phyloP scores from a whole-genome alignment of 2,113 vertebrate genomes.

The Lutjanus erythropterus region DNA sequence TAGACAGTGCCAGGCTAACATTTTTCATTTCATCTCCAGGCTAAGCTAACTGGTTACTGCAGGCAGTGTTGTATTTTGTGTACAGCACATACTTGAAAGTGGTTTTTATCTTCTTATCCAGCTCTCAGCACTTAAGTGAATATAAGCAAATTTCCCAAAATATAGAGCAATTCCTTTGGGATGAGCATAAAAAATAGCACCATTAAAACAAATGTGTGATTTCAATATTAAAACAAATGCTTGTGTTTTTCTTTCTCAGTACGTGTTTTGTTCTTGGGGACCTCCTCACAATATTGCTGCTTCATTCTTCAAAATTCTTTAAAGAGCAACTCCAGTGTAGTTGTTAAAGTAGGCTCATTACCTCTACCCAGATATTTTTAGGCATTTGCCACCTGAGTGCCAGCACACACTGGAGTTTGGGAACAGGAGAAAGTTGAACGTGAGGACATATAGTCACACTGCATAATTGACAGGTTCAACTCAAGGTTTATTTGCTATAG shows the following conservation, averaged over 20 bases:
- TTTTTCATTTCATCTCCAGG: background rate
- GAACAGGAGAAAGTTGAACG: conserved; percentile 27
- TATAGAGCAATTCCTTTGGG: background rate
- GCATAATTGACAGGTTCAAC: conserved; percentile 42
- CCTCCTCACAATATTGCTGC: background rate
- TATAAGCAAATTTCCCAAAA: background rate
- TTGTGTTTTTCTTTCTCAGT: too few species aligned
- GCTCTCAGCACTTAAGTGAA: background rate
- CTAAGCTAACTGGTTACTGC: background rate
- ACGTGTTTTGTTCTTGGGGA: background rate
- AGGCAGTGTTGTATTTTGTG: background rate
- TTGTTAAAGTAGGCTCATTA: conserved; percentile 18
- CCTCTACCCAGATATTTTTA: conserved; percentile 15
- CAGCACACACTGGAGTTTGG: conserved; percentile 11
- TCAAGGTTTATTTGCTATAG: conserved; percentile 29
- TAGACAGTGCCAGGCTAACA: too few species aligned
- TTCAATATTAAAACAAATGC: background rate
- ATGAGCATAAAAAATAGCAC: too few species aligned
- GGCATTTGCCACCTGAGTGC: background rate
- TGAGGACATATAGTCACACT: conserved; percentile 15
- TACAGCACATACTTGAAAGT: background rate
- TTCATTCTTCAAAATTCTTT: conserved; percentile 1
- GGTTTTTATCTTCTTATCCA: background rate
- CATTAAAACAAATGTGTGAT: background rate
- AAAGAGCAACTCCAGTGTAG: background rate